Conservation (phyloP, 2,113 vertebrate genomes). For the Globicephala melas region DNA sequence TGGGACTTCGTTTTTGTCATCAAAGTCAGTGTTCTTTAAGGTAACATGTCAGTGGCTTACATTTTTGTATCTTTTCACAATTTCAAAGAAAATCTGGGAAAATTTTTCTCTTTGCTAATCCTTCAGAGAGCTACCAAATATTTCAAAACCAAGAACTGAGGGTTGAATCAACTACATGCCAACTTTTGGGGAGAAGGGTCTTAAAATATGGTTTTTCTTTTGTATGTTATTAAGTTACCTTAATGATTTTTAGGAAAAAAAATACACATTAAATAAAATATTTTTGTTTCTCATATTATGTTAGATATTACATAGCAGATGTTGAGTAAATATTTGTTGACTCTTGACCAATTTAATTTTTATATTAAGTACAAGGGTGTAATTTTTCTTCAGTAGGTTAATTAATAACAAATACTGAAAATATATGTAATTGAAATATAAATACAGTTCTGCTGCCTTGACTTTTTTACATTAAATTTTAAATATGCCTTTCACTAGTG, state of each 20-base stretch:
- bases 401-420: background rate
- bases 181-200: background rate
- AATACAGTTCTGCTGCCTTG: background rate
- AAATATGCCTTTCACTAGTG: background rate
- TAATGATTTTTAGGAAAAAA: background rate
- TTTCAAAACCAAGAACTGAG: background rate
- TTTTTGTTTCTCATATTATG: background rate
- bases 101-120: background rate
- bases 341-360: background rate
- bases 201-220: background rate
- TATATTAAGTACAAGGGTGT: background rate
- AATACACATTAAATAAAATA: background rate
- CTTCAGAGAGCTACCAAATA: background rate
- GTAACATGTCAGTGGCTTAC: background rate
- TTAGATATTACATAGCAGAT: background rate
- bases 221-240: background rate
- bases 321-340: background rate
- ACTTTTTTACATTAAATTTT: background rate
- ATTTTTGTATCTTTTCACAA: background rate
- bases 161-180: background rate
- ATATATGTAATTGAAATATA: background rate
- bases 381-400: conserved; percentile 25
- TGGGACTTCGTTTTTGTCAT: background rate
- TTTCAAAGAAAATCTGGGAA: background rate
- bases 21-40: background rate